phyloP scores from a whole-genome alignment of 2,888 invertebrate species.

The Hymenopus coronatus region DNA sequence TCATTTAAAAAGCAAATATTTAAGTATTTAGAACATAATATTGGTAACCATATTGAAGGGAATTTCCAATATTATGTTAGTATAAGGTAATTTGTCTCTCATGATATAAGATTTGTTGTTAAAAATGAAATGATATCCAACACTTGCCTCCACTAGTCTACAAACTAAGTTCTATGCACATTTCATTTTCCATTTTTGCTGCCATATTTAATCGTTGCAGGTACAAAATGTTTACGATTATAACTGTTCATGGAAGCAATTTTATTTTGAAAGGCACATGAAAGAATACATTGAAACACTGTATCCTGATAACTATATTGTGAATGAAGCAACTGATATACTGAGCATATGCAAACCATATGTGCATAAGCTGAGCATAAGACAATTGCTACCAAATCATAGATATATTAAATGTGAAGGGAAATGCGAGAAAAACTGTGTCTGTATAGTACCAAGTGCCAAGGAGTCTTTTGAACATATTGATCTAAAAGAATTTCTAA shows the following conservation, averaged over 20 bases:
- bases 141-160: too few species aligned
- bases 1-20: too few species aligned
- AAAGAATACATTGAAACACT: slow-evolving; percentile 43
- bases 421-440: neutral
- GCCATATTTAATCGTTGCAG: neutral
- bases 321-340: slow-evolving; percentile 46
- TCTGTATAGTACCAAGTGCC: neutral
- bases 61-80: too few species aligned
- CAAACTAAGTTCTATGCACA: too few species aligned
- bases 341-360: slow-evolving; percentile 48
- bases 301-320: slow-evolving; percentile 45
- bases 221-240: slow-evolving; percentile 29
- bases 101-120: too few species aligned
- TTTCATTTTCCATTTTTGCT: too few species aligned
- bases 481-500: neutral
- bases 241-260: slow-evolving; percentile 46
- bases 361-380: slow-evolving; percentile 52
- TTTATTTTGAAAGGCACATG: slow-evolving; percentile 46
- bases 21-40: too few species aligned
- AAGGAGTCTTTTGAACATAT: neutral
- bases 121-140: too few species aligned
- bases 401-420: slow-evolving; percentile 48
- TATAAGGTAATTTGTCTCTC: too few species aligned
- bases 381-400: slow-evolving; percentile 46
- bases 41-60: too few species aligned